Conservation (phyloP, 2,888 invertebrate species). For the Andrena haemorrhoa region DNA sequence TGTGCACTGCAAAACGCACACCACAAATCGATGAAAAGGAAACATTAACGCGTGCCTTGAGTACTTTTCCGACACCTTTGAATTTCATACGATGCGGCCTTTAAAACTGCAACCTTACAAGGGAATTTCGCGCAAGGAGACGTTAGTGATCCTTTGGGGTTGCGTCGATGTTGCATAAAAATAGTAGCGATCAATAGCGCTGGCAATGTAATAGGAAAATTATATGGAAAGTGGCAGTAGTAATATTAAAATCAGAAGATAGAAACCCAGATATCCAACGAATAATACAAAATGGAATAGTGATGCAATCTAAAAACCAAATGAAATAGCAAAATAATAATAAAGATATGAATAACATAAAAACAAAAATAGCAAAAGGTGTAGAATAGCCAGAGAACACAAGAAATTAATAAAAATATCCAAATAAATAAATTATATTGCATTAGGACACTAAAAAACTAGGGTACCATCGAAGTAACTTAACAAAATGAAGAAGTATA, state of each 20-base stretch:
- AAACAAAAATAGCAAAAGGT: not conserved
- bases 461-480: not conserved
- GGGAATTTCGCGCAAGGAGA: constrained; percentile 27
- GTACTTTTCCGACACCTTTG: constrained; percentile 31
- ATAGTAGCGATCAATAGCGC: constrained; percentile 45
- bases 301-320: not conserved
- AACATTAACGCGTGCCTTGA: constrained; percentile 37
- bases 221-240: constrained; percentile 16
- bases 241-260: constrained; percentile 19
- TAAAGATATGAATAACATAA: not conserved
- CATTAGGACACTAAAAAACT: not conserved
- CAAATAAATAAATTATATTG: not conserved
- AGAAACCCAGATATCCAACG: not conserved
- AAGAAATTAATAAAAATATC: not conserved
- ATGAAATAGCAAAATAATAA: not conserved
- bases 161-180: constrained; percentile 39
- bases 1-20: not conserved
- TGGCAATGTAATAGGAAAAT: constrained; percentile 44
- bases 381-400: not conserved
- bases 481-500: too few species aligned
- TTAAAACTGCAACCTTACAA: constrained; percentile 27
- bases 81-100: constrained; percentile 17
- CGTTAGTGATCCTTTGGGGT: constrained; percentile 23
- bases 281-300: too few species aligned
- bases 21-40: constrained; percentile 35